A percentile compares a stretch with the other conserved stretches of the same genome.
Conservation (phyloP, 2,888 invertebrate genomes). For the Hedychridium roseum region DNA sequence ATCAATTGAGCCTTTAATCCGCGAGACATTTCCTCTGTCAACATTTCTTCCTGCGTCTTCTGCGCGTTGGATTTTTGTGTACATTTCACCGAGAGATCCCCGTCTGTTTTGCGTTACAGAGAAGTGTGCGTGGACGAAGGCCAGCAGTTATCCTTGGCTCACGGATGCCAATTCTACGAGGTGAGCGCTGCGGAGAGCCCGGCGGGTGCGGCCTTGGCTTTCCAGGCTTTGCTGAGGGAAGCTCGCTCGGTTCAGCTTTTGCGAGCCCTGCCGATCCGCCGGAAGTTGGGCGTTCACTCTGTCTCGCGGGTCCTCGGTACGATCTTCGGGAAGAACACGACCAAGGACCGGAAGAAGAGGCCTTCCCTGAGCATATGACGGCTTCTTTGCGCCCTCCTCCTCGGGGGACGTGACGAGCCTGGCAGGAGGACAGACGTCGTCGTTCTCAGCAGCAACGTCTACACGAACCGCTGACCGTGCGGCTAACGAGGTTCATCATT, state of each 20-base stretch:
- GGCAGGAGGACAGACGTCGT: constrained; percentile 51
- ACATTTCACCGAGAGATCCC: not conserved
- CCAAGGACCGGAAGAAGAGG: constrained; percentile 79
- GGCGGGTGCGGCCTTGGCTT: constrained; percentile 82
- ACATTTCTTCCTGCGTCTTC: too few relatives aligned
- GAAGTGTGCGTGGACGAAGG: constrained; percentile 82
- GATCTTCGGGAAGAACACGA: constrained; percentile 81
- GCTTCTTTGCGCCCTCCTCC: constrained; percentile 59
- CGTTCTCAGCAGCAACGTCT: constrained; percentile 57
- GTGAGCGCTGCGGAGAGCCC: constrained; percentile 85
- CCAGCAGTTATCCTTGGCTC: constrained; percentile 79
- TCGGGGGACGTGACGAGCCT: constrained; percentile 57
- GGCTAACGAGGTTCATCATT: too few relatives aligned
- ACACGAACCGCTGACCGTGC: constrained; percentile 47
- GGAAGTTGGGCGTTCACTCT: constrained; percentile 79
- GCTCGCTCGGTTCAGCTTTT: constrained; percentile 80
- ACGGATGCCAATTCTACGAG: constrained; percentile 85
- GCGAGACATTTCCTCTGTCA: too few relatives aligned
- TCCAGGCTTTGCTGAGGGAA: constrained; percentile 78
- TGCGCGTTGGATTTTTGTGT: too few relatives aligned
- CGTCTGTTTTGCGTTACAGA: constrained; percentile 63
- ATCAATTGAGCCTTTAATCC: too few relatives aligned
- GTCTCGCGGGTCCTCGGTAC: constrained; percentile 82
- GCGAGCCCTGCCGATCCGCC: constrained; percentile 73
- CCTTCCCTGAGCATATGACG: constrained; percentile 79